phyloP scores from a whole-genome alignment of 2,113 vertebrate genomes.

The Struthio camelus region DNA sequence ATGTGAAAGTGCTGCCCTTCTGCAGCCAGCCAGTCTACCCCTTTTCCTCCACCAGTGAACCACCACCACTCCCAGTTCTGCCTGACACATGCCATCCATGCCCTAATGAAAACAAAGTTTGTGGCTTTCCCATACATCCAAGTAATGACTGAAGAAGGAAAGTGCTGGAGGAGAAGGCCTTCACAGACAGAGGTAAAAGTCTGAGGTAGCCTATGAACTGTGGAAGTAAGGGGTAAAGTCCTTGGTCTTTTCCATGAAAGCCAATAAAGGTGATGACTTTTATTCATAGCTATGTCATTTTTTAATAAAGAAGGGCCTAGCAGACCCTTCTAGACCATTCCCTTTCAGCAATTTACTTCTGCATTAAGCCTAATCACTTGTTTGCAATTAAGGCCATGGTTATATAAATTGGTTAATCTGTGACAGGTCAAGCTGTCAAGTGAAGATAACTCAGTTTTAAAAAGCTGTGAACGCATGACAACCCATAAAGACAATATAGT shows the following conservation, averaged over 20 bases:
- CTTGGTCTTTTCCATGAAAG: neutral
- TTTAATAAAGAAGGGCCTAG: neutral
- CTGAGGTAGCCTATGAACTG: neutral
- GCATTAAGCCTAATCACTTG: neutral
- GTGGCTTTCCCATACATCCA: neutral
- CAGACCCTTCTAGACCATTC: neutral
- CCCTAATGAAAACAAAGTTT: neutral
- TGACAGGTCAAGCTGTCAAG: neutral
- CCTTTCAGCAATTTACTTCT: neutral
- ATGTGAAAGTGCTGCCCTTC: neutral
- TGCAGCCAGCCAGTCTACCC: neutral
- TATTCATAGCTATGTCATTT: neutral
- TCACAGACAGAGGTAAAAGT: neutral
- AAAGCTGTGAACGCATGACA: neutral
- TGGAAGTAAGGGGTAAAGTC: neutral
- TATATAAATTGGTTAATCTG: neutral
- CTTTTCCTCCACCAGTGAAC: neutral
- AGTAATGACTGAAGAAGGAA: neutral
- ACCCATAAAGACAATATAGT: neutral
- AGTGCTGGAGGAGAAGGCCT: neutral
- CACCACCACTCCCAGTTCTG: neutral
- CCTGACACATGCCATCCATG: too few species aligned
- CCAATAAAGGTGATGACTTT: neutral
- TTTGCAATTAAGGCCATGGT: neutral
- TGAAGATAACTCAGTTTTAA: neutral